Percentiles rank a stretch among this genome's conserved stretches.
These are phyloP conservation scores for Neoitamus cyanurus DNA, from an alignment of 2,888 invertebrate species.

Conservation along the genomic window DNA sequence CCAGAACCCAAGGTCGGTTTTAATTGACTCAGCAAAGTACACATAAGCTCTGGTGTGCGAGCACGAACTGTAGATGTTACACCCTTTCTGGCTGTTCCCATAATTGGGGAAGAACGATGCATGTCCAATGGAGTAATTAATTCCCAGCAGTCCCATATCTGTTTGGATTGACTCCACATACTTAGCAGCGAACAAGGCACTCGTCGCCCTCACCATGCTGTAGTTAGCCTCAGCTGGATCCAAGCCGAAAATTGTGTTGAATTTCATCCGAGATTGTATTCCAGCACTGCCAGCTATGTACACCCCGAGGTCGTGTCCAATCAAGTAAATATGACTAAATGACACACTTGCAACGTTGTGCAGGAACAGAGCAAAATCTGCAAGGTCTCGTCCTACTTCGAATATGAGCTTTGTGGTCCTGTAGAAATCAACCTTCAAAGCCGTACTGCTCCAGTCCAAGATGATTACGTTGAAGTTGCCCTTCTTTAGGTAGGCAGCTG, in stretches of 20 bases:
- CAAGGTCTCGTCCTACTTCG: neutral
- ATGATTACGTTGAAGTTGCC: conserved; percentile 70
- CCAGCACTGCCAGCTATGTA: conserved; percentile 35
- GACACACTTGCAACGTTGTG: neutral
- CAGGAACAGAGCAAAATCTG: conserved; percentile 16
- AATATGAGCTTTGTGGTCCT: neutral
- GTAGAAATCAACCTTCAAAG: neutral
- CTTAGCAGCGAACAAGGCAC: conserved; percentile 50
- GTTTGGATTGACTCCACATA: conserved; percentile 58
- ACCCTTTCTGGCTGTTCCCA: conserved; percentile 57
- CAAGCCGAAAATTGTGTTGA: conserved; percentile 31
- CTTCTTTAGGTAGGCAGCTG: conserved; percentile 67
- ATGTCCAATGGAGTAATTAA: conserved; percentile 53
- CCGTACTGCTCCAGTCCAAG: conserved; percentile 68
- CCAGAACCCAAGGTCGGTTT: conserved; percentile 34
- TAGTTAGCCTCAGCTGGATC: conserved; percentile 15
- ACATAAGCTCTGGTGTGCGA: conserved; percentile 50
- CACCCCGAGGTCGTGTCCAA: conserved; percentile 20
- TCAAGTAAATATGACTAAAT: conserved; percentile 16
- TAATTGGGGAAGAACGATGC: conserved; percentile 58
- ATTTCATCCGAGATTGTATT: neutral
- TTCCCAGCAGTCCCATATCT: conserved; percentile 54
- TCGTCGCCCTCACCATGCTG: conserved; percentile 32
- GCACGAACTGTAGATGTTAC: conserved; percentile 48
- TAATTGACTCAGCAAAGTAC: conserved; percentile 57